Evolutionary conservation across 2,797 vertebrate species (phyloP).

Genomic region (Tragopan temminckii): DNA sequence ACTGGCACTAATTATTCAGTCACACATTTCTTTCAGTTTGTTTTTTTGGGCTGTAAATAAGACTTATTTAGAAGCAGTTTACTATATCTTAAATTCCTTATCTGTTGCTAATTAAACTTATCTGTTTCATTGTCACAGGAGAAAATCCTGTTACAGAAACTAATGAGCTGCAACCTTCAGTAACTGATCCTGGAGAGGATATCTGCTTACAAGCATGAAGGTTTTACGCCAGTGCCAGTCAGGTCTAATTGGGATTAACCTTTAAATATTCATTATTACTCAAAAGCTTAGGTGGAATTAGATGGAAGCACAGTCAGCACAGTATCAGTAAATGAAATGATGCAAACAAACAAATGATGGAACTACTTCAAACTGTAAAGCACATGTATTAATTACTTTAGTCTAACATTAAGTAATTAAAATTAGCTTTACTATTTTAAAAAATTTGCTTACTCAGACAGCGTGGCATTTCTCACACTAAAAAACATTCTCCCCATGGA

Average conservation of each 20-base stretch:
- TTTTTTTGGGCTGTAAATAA: slow-evolving; percentile 38
- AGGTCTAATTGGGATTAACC: slow-evolving; percentile 42
- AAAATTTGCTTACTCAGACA: not conserved
- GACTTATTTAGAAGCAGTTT: slow-evolving; percentile 18
- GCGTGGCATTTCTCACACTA: not conserved
- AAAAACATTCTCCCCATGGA: not conserved
- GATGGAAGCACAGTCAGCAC: not conserved
- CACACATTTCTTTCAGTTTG: slow-evolving; percentile 29
- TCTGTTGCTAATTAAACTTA: slow-evolving; percentile 77
- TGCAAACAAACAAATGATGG: not conserved
- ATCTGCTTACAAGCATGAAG: not conserved
- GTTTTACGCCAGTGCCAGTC: not conserved
- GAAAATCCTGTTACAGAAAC: slow-evolving; percentile 76
- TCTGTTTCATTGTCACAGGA: slow-evolving; percentile 68
- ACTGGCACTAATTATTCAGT: not conserved
- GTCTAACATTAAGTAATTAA: not conserved
- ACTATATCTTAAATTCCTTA: slow-evolving; percentile 71
- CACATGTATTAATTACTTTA: not conserved
- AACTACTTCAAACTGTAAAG: not conserved
- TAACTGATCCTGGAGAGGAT: not conserved
- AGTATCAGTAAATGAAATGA: not conserved
- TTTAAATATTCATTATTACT: not conserved
- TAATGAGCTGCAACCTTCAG: slow-evolving; percentile 50
- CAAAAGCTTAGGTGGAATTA: not conserved
- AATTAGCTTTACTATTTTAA: not conserved